phyloP scores from a whole-genome alignment of 2,113 vertebrate genomes.

The Agapornis roseicollis region DNA sequence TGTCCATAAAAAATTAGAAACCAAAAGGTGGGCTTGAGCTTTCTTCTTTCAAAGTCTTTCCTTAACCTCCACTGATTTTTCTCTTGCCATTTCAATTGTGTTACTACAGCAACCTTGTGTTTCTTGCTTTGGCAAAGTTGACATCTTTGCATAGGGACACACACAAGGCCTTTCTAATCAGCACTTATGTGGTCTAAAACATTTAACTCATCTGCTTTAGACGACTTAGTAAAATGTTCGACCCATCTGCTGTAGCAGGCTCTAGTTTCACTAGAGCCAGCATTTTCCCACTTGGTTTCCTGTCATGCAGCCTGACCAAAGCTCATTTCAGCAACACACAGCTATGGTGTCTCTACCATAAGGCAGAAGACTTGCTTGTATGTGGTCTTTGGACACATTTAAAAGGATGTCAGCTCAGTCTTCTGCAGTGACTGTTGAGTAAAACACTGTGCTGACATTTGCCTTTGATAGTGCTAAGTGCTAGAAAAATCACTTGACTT shows the following conservation, averaged over 20 bases:
- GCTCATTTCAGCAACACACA: not conserved
- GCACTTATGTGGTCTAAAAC: constrained; percentile 38
- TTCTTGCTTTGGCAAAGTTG: constrained; percentile 21
- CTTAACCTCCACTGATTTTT: not conserved
- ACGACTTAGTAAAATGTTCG: constrained; percentile 29
- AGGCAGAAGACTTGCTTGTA: not conserved
- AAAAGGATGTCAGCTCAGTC: not conserved
- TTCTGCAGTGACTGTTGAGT: not conserved
- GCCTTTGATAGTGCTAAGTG: not conserved
- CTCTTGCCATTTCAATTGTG: constrained; percentile 8
- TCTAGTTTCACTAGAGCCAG: not conserved
- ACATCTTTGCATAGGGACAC: constrained; percentile 7
- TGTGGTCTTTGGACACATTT: not conserved
- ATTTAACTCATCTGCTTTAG: constrained; percentile 55
- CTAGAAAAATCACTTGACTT: not conserved
- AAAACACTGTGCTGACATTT: not conserved
- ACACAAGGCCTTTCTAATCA: constrained; percentile 17
- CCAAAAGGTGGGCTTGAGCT: not conserved
- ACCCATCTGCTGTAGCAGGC: constrained; percentile 42
- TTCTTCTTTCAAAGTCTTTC: not conserved
- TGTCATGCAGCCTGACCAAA: constrained; percentile 22
- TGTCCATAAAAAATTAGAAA: not conserved
- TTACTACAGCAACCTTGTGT: constrained; percentile 45
- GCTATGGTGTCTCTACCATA: not conserved
- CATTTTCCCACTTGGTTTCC: constrained; percentile 37